A percentile compares a stretch with the other conserved stretches of the same genome.
Conservation (phyloP, 2,888 invertebrate genomes). For the Amphipyra tragopoginis region DNA sequence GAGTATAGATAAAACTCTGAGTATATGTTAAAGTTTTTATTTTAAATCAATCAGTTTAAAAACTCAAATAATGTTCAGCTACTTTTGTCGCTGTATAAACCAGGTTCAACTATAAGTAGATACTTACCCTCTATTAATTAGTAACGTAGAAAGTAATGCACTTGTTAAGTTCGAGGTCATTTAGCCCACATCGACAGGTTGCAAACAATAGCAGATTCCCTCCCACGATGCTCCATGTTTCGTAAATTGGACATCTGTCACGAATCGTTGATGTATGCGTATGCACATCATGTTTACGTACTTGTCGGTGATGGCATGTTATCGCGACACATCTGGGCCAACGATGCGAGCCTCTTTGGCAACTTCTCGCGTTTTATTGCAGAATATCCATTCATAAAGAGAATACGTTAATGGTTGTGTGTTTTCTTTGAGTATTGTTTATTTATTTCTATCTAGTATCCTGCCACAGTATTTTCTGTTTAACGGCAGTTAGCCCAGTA, state of each 20-base stretch:
- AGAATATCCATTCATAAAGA: slow-evolving; percentile 34
- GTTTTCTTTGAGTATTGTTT: not conserved
- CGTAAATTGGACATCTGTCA: slow-evolving; percentile 79
- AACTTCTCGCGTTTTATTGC: slow-evolving; percentile 42
- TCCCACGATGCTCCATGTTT: slow-evolving; percentile 64
- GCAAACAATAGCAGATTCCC: slow-evolving; percentile 57
- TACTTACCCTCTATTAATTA: not conserved
- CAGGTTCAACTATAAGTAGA: no score
- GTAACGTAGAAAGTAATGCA: slow-evolving; percentile 64
- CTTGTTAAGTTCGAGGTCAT: slow-evolving; percentile 63
- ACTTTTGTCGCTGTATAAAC: no score
- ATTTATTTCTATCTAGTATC: not conserved
- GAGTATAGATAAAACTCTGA: no score
- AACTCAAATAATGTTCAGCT: no score
- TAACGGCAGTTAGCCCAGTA: no score
- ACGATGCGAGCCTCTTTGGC: slow-evolving; percentile 30
- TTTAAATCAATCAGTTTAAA: no score
- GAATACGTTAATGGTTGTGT: not conserved
- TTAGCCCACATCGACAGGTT: slow-evolving; percentile 46
- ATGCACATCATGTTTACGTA: slow-evolving; percentile 65
- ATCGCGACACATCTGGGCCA: slow-evolving; percentile 56
- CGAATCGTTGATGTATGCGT: slow-evolving; percentile 76
- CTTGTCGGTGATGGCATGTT: slow-evolving; percentile 56
- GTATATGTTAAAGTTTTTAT: no score
- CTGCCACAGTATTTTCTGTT: no score